Conservation (phyloP, 2,888 invertebrate genomes). For the Galerucella calmariensis region DNA sequence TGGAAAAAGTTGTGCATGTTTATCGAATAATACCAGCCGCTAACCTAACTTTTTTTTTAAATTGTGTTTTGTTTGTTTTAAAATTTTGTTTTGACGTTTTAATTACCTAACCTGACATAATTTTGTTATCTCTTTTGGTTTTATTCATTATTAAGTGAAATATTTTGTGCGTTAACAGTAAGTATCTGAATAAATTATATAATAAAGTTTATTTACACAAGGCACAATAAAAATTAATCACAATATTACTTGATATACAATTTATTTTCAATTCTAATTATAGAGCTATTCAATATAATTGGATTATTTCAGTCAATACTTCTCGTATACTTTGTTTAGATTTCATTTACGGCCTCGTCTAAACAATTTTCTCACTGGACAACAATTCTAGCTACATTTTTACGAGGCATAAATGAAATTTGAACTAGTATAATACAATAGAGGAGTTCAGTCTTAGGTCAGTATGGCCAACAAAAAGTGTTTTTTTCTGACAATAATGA, state of each 20-base stretch:
- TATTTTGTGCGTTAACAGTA: not conserved
- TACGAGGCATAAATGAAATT: too few relatives aligned
- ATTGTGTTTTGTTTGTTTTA: slow-evolving; percentile 13
- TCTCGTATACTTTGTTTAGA: too few relatives aligned
- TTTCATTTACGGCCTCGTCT: too few relatives aligned
- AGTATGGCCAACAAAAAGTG: too few relatives aligned
- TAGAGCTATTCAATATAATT: not conserved
- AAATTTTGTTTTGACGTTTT: not conserved
- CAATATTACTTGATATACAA: not conserved
- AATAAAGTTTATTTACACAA: not conserved
- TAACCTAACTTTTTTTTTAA: not conserved
- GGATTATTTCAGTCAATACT: not conserved
- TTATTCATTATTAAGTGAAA: slow-evolving; percentile 6
- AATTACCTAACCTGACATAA: not conserved
- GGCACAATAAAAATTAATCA: not conserved
- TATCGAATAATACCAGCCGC: not conserved
- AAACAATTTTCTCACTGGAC: too few relatives aligned
- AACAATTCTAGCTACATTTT: too few relatives aligned
- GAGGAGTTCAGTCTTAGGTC: too few relatives aligned
- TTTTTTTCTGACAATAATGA: too few relatives aligned
- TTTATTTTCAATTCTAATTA: not conserved
- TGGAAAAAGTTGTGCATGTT: slow-evolving; percentile 27
- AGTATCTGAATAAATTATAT: not conserved
- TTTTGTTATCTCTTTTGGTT: not conserved
- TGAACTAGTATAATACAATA: too few relatives aligned